Evolutionary conservation across 2,888 invertebrate genomes (phyloP), one percentile per base, ranked within the genome.

Genomic region (Dasysyrphus albostriatus): DNA sequence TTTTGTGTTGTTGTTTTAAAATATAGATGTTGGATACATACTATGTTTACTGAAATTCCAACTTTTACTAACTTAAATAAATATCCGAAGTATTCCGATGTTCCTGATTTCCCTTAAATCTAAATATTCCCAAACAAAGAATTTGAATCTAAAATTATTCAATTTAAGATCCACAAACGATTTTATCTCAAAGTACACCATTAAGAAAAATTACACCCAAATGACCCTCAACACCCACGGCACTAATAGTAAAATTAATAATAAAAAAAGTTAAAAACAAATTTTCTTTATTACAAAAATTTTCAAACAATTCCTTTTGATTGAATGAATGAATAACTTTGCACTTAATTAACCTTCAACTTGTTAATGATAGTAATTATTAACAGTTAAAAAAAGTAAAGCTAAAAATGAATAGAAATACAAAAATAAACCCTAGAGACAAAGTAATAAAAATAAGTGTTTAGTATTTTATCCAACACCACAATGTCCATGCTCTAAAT

Each of bases 341-440:
- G 34, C 59, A 69, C 59, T 69, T 54, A 74, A 74, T 80, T 74
- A 80, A 80, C 42, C n/a, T 37, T 47, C 32, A 74, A 80, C 42
- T 69, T 65, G 44, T 24, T 42, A 63, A 70, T 76, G 44, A 47
- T 39, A 44, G 32, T 56, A 39, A 63, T 54, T 10, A 10, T 14
- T 4, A 67, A 51, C 24, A 58, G 14, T 29, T n/a, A n/a, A n/a
- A 24, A 32, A 65, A 42, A 59, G 7, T 16, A 54, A 44, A 34
- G 34, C 4, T n/a, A 37, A 76, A 58, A 76, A 42, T 10, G 14
- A 5, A 63, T 14, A 51, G 42, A 19, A 63, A 29, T 19, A n/a
- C n/a, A 54, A 63, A 54, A 63, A 54, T 24, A 73, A 47, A 47
- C 63, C 34, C 9, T 51, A 19, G n/a, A 9, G 19, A 24, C 44